Conservation (phyloP, 2,888 invertebrate genomes). For the Volucella bombylans region DNA sequence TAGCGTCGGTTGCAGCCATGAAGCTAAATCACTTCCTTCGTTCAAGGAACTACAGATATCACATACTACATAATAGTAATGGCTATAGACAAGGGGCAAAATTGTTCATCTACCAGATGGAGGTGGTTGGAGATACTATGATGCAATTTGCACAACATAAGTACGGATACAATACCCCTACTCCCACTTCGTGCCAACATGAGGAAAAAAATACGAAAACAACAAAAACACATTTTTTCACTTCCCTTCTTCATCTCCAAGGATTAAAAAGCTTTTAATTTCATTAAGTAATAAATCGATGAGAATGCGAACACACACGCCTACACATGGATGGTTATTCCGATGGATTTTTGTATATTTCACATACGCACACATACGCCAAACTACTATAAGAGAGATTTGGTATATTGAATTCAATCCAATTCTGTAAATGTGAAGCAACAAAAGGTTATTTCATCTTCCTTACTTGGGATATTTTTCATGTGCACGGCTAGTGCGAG, state of each 20-base stretch:
- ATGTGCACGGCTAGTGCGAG: background rate
- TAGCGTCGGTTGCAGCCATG: slow-evolving; percentile 66
- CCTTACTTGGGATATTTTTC: slow-evolving; percentile 28
- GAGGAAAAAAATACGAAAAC: background rate
- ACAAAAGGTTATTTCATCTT: slow-evolving; percentile 57
- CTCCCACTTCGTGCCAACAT: background rate
- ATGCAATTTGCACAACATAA: slow-evolving; percentile 48
- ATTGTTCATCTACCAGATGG: background rate
- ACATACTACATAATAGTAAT: slow-evolving; percentile 31
- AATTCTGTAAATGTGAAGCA: slow-evolving; percentile 42
- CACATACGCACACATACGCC: too few species aligned
- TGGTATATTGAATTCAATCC: slow-evolving; percentile 21
- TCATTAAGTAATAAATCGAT: slow-evolving; percentile 74
- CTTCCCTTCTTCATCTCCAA: slow-evolving; percentile 31
- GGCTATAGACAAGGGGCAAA: background rate
- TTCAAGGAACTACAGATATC: background rate
- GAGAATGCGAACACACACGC: slow-evolving; percentile 19
- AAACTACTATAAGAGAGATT: too few species aligned
- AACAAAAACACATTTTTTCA: slow-evolving; percentile 31
- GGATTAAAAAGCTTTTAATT: slow-evolving; percentile 74
- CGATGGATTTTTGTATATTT: background rate
- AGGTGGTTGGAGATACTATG: slow-evolving; percentile 37
- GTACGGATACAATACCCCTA: slow-evolving; percentile 18
- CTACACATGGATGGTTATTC: background rate
- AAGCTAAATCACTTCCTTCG: slow-evolving; percentile 60